Conservation (phyloP, 2,797 vertebrate genomes). For the Taeniopygia guttata region DNA sequence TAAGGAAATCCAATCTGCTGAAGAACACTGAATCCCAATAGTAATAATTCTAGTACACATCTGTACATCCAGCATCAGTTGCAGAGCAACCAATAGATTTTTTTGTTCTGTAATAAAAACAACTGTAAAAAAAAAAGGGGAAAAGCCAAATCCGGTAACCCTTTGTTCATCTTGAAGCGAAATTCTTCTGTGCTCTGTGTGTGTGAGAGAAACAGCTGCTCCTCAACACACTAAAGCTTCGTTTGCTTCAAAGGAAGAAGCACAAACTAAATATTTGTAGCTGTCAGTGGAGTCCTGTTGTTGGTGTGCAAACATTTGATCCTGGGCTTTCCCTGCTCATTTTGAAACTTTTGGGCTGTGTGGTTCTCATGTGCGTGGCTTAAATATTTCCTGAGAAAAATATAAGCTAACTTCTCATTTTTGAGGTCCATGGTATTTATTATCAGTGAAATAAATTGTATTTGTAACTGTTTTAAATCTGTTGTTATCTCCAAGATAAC, state of each 20-base stretch:
- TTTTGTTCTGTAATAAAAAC: neutral
- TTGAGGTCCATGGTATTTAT: neutral
- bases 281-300: neutral
- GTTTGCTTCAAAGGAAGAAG: neutral
- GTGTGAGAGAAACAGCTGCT: neutral
- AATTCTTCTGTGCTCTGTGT: neutral
- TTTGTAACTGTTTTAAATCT: neutral
- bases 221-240: neutral
- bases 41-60: neutral
- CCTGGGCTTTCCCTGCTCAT: neutral
- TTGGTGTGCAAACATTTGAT: neutral
- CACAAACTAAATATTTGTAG: neutral
- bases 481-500: neutral
- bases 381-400: neutral
- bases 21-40: neutral
- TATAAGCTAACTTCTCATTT: neutral
- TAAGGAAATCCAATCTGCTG: neutral
- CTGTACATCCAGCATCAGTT: neutral
- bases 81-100: neutral
- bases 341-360: neutral
- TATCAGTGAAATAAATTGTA: neutral
- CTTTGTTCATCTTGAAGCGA: neutral
- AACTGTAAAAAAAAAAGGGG: neutral
- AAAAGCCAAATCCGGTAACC: slow-evolving; percentile 18
- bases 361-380: neutral